phyloP scores from a whole-genome alignment of 2,888 invertebrate genomes.

The Empis stercorea region DNA sequence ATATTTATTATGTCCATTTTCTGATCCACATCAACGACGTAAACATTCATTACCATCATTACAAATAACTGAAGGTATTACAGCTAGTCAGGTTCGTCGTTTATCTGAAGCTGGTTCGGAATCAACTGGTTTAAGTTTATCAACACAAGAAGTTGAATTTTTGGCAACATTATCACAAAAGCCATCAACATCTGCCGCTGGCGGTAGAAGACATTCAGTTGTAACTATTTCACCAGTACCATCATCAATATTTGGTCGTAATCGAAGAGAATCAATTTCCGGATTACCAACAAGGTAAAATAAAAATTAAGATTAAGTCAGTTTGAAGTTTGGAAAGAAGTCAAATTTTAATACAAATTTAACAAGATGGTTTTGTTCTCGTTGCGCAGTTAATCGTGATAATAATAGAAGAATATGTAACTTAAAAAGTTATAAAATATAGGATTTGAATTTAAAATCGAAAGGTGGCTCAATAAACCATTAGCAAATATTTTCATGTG shows the following conservation, averaged over 20 bases:
- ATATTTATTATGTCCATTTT: slow-evolving; percentile 67
- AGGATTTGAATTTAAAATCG: no score
- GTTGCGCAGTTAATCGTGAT: no score
- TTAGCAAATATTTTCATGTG: no score
- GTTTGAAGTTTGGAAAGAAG: no score
- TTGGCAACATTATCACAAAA: slow-evolving; percentile 70
- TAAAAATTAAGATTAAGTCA: no score
- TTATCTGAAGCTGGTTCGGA: slow-evolving; percentile 68
- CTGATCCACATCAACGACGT: slow-evolving; percentile 57
- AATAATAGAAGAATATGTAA: no score
- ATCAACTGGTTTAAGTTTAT: slow-evolving; percentile 49
- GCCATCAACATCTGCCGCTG: slow-evolving; percentile 52
- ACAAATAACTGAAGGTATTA: slow-evolving; percentile 71
- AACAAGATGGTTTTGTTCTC: no score
- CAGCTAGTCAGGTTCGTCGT: slow-evolving; percentile 73
- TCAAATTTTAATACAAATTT: no score
- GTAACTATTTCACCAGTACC: slow-evolving; percentile 77
- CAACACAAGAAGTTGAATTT: slow-evolving; percentile 67
- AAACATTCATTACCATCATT: slow-evolving; percentile 77
- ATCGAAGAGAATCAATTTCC: slow-evolving; percentile 69
- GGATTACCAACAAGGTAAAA: slow-evolving; percentile 47
- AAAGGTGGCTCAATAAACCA: no score
- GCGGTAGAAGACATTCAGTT: slow-evolving; percentile 71
- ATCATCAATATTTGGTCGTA: slow-evolving; percentile 63
- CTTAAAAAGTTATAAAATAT: no score